Percentiles rank a stretch among this genome's conserved stretches.
Evolutionary conservation across 1,140 invertebrate species (phyloP).

Genomic region (Calephelis nemesis): DNA sequence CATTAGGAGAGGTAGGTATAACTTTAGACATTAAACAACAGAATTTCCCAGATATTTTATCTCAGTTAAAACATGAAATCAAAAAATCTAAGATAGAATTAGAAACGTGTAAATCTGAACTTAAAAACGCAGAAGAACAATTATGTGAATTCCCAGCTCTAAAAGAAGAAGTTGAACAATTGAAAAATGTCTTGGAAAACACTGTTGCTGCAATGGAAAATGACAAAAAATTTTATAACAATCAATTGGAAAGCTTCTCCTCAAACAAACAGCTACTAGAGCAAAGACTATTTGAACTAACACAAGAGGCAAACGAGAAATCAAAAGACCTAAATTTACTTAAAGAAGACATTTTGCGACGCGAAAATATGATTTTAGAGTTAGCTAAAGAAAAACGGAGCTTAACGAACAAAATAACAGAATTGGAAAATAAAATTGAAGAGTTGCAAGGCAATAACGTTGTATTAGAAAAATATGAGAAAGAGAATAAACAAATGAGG

Average conservation of each 20-base stretch:
- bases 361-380: conserved; percentile 81
- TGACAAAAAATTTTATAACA: conserved; percentile 81
- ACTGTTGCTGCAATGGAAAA: conserved; percentile 78
- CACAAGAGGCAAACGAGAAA: conserved; percentile 78
- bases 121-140: conserved; percentile 79
- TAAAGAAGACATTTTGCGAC: conserved; percentile 79
- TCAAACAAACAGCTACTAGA: conserved; percentile 80
- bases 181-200: conserved; percentile 78
- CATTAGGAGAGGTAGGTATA: conserved; percentile 63
- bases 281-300: conserved; percentile 79
- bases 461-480: conserved; percentile 51
- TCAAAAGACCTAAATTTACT: conserved; percentile 80
- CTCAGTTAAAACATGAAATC: conserved; percentile 80
- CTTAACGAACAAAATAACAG: conserved; percentile 69
- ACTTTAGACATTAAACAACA: conserved; percentile 63
- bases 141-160: conserved; percentile 78
- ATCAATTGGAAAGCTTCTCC: conserved; percentile 77
- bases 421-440: conserved; percentile 65
- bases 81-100: conserved; percentile 77
- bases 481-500: conserved; percentile 62
- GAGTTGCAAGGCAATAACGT: conserved; percentile 60
- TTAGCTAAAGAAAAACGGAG: conserved; percentile 80
- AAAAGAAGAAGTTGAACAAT: conserved; percentile 80
- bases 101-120: conserved; percentile 72
- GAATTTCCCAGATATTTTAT: conserved; percentile 69